Conservation (phyloP, 2,797 vertebrate genomes). For the Sebastes trivittatus region DNA sequence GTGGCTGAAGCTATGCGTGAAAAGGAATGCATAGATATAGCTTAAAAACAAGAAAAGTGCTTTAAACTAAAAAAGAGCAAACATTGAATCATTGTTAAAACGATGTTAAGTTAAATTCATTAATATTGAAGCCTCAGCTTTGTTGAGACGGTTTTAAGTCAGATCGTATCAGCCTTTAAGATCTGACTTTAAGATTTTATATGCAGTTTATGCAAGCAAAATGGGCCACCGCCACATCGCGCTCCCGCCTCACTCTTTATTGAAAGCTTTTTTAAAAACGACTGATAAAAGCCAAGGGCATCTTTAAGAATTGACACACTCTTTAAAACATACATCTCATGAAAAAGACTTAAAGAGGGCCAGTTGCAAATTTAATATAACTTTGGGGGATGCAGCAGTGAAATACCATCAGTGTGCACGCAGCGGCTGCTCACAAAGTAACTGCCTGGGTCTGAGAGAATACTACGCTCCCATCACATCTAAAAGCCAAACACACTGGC, state of each 20-base stretch:
- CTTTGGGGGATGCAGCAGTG: conserved; percentile 77
- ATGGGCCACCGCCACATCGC: conserved; percentile 67
- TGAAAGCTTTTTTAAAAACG: conserved; percentile 74
- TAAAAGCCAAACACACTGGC: conserved; percentile 74
- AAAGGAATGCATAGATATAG: conserved; percentile 48
- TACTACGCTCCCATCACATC: conserved; percentile 75
- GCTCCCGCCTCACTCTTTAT: conserved; percentile 67
- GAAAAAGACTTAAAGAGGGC: conserved; percentile 83
- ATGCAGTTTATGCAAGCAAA: conserved; percentile 83
- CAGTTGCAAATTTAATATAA: conserved; percentile 83
- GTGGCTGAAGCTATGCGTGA: conserved; percentile 26
- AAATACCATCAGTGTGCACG: conserved; percentile 76
- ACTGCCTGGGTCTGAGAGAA: conserved; percentile 76
- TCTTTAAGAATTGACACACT: conserved; percentile 82
- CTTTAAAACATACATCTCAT: conserved; percentile 84
- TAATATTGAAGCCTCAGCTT: conserved; percentile 76
- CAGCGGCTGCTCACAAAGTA: conserved; percentile 72
- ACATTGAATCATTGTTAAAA: conserved; percentile 77
- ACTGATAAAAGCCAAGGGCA: conserved; percentile 80
- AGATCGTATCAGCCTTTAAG: conserved; percentile 73
- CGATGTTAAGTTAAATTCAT: conserved; percentile 73
- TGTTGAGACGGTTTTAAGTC: conserved; percentile 74
- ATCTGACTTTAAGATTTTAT: conserved; percentile 78
- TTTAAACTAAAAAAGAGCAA: conserved; percentile 71
- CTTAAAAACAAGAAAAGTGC: conserved; percentile 51